Evolutionary conservation across 2,888 invertebrate genomes (phyloP).

Genomic region (Chamaedrilus cognettii): DNA sequence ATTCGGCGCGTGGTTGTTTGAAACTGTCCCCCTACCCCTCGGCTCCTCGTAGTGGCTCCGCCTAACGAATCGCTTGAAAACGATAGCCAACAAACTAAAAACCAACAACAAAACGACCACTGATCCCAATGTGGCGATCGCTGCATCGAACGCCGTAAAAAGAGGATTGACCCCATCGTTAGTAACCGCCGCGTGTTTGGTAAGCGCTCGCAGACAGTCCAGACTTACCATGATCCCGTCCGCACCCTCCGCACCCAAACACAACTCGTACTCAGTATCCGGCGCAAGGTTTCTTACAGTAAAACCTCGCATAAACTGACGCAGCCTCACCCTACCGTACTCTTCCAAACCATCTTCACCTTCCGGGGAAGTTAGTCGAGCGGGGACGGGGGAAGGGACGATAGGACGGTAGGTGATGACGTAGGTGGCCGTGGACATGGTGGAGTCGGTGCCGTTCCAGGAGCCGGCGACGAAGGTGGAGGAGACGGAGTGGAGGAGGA

Average conservation of each 20-base stretch:
- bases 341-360: constrained; percentile 42
- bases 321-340: constrained; percentile 41
- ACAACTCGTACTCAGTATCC: constrained; percentile 59
- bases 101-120: too few species aligned
- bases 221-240: neutral
- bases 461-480: constrained; percentile 25
- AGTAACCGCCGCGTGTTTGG: too few species aligned
- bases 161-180: too few species aligned
- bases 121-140: too few species aligned
- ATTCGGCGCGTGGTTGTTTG: too few species aligned
- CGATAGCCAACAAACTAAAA: too few species aligned
- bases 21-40: too few species aligned
- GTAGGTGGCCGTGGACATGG: constrained; percentile 21
- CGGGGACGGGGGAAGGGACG: too few species aligned
- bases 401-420: constrained; percentile 17
- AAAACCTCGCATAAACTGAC: constrained; percentile 52
- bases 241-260: constrained; percentile 47
- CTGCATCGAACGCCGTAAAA: too few species aligned
- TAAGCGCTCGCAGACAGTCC: neutral
- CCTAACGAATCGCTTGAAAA: too few species aligned
- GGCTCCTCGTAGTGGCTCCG: too few species aligned
- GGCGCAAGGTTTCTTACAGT: constrained; percentile 59
- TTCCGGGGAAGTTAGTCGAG: neutral
- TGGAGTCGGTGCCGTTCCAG: constrained; percentile 24
- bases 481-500: constrained; percentile 9